Base-by-base conservation (phyloP, 2,113 vertebrate species). In the Baryphthengus martii region DNA sequence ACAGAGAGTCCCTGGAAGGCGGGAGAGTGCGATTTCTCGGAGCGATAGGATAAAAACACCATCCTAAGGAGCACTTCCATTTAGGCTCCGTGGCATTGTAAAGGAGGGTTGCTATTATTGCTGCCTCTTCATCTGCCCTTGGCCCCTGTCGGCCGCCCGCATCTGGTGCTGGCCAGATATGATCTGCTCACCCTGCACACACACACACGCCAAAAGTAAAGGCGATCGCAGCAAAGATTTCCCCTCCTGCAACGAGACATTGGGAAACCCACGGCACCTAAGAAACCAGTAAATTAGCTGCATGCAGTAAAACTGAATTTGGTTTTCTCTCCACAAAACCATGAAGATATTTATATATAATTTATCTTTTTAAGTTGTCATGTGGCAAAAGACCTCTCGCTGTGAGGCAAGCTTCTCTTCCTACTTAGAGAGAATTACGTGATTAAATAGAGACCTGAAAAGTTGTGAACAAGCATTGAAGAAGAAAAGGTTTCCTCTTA, bases 371-470 rank as follows among this genome's bases (percentile, higher is more conserved):
- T 97, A 98, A 98, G 98, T 99, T 99, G 99, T 99, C 98, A 98
- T 98, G 98, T 95, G 97, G 98, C 98, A 98, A 98, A 98, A 98
- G 98, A 98, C 98, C 98, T 95, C 98, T 98, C 26, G 97, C 98
- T 99, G 99, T 98, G 99, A 98, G 96, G 98, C 98, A 97, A 97
- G 97, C 98, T 99, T 98, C 98, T 98, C 97, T 97, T 98, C 98
- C 98, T 99, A 98, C 99, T 99, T 98, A 98, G 98, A 98, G 98
- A 99, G 98, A 99, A 99, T 99, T 98, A 99, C 96, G 98, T 98
- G 98, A 99, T 99, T 99, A 99, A 99, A 99, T 98, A 98, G 98
- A 98, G 98, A 99, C 98, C 98, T 99, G 98, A 98, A 98, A 99
- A 98, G 99, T 99, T 98, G 98, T 98, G 98, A 99, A 98, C 98